Evolutionary conservation across 2,888 invertebrate species (phyloP), one percentile per base, ranked within the genome.

Genomic region (Aleiodes leptofemur): DNA sequence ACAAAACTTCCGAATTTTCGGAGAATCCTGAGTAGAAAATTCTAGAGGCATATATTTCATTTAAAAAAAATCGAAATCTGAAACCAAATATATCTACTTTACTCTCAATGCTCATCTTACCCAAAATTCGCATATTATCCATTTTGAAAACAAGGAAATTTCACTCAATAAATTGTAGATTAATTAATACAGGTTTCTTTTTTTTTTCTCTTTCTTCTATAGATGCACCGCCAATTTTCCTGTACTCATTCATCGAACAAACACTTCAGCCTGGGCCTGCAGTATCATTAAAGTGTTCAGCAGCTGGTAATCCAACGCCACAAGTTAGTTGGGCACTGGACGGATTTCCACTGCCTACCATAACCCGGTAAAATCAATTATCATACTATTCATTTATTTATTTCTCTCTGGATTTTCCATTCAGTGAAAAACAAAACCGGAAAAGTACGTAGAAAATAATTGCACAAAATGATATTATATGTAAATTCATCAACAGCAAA

Each of bases 251-350:
- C 90, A 94, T 94, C 83, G 95, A 95, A 85, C 94, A 95, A 90
- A 95, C 94, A 57, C 91, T 95, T 81, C 94, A 94, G 84, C 94
- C 94, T 0, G 95, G 95, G 48, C 94, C 94, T n/a, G 93, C 94
- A 23, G 94, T 95, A 73, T 94, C 95, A 66, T 90, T 96, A 75
- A 94, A 94, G 87, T 96, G 96, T 86, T 94, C 94, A 80, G 94
- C 94, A 82, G 92, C 93, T 66, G 94, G 94, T 48, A 94, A 95
- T 90, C 96, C 96, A 13, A 94, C 94, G 68, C 96, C 96, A 4
- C 93, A 93, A 86, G 94, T 96, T 83, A 91, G 93, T 23, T 96
- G 96, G 96, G 91, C 92, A 57, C 91, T 95, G 80, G 95, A 95
- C 86, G 94, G 94, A 66, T 94, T 94, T 88, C 91, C 93, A 56